Percentiles rank a stretch among this genome's conserved stretches.
Evolutionary conservation across 2,113 vertebrate species (phyloP).

Genomic region (Columba janthina): DNA sequence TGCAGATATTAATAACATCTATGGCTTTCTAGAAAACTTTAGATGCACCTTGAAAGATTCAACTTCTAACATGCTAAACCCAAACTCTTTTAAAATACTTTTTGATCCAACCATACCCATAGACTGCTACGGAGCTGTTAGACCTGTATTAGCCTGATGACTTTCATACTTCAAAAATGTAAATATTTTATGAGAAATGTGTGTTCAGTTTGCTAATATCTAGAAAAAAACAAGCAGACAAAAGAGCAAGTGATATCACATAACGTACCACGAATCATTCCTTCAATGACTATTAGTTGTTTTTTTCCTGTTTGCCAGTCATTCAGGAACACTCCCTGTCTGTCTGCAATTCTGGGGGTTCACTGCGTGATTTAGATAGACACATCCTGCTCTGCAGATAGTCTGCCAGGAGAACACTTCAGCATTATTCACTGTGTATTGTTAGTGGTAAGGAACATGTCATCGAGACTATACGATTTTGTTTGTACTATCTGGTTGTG

Average conservation of each 20-base stretch:
- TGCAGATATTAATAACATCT: background rate
- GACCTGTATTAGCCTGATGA: background rate
- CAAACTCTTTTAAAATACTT: background rate
- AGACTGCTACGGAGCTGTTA: background rate
- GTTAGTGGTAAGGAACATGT: background rate
- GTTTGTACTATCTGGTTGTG: background rate
- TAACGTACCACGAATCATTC: background rate
- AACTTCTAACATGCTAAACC: background rate
- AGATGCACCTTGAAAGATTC: background rate
- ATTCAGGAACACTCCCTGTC: background rate
- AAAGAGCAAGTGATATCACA: background rate
- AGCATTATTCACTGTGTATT: background rate
- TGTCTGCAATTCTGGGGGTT: background rate
- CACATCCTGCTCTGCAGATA: background rate
- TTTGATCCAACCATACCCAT: background rate
- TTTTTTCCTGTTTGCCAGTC: background rate
- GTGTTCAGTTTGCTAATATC: background rate
- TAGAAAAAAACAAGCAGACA: background rate
- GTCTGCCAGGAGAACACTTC: background rate
- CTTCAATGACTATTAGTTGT: background rate
- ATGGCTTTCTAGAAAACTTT: background rate
- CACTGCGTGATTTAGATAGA: background rate
- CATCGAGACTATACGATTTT: background rate
- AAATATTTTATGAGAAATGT: background rate
- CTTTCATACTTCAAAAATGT: background rate